A percentile compares a stretch with the other conserved stretches of the same genome.
phyloP scores from a whole-genome alignment of 53 echinoderm and acorn worm species.

The Holothuria scabra region DNA sequence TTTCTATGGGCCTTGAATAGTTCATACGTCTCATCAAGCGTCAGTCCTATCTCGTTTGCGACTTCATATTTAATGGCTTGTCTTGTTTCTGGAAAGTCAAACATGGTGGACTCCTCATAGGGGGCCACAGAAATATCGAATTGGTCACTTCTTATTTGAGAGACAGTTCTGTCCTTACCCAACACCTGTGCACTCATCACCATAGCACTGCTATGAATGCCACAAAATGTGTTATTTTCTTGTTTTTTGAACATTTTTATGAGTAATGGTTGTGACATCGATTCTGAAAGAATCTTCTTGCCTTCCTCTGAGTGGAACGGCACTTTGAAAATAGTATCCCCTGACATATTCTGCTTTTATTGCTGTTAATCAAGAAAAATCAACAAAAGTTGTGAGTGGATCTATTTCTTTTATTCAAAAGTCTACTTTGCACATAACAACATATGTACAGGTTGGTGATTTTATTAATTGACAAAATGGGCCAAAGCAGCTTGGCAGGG shows the following conservation, averaged over 20 bases:
- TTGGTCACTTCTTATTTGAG: conserved; percentile 7
- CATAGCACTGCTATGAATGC: conserved; percentile 61
- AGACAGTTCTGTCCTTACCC: conserved; percentile 29
- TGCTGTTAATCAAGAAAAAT: too few species aligned
- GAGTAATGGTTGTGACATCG: conserved; percentile 47
- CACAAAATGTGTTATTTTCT: conserved; percentile 68
- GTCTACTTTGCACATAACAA: too few species aligned
- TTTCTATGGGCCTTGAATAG: conserved; percentile 50
- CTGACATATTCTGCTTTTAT: neutral
- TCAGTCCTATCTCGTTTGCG: conserved; percentile 45
- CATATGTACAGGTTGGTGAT: too few species aligned
- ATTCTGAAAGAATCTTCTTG: conserved; percentile 53
- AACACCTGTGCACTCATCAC: conserved; percentile 66
- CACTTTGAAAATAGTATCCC: conserved; percentile 25
- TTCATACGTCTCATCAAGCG: conserved; percentile 49
- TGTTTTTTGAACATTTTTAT: conserved; percentile 68
- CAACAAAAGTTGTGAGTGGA: too few species aligned
- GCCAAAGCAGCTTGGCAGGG: too few species aligned
- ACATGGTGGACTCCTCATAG: conserved; percentile 64
- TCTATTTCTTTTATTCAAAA: too few species aligned
- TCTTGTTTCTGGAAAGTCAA: conserved; percentile 57
- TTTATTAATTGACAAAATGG: too few species aligned
- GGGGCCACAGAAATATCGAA: conserved; percentile 19
- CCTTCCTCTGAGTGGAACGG: conserved; percentile 54
- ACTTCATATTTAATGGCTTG: conserved; percentile 34